phyloP scores from a whole-genome alignment of 2,113 vertebrate genomes.

The Antigone vipio region DNA sequence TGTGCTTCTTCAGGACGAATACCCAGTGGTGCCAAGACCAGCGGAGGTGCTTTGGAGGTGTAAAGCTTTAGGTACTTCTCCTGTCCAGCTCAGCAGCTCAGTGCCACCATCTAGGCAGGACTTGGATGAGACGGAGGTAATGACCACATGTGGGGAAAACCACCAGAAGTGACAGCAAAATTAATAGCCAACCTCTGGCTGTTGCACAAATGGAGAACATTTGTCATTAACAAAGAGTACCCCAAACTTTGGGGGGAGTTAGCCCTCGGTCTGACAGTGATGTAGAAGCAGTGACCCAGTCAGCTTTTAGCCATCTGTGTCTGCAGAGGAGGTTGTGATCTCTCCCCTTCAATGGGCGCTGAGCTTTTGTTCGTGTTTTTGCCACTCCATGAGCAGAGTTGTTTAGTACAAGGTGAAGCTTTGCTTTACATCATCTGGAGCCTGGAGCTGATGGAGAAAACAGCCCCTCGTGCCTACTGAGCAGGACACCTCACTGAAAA shows the following conservation, averaged over 20 bases:
- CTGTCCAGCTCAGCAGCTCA: neutral
- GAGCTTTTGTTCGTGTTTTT: neutral
- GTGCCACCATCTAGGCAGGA: neutral
- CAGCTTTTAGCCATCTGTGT: conserved; percentile 21
- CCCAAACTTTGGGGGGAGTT: conserved; percentile 20
- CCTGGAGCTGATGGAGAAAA: conserved; percentile 30
- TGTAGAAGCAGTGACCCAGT: neutral
- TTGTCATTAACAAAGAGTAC: neutral
- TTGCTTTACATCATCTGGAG: conserved; percentile 39
- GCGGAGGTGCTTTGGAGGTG: neutral
- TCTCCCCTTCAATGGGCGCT: neutral
- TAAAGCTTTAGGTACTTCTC: neutral
- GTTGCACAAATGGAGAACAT: neutral
- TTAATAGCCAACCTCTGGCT: conserved; percentile 22
- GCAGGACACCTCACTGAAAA: conserved; percentile 15
- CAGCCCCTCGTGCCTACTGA: neutral
- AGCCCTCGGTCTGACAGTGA: neutral
- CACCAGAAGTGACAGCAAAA: conserved; percentile 24
- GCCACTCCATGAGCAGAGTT: neutral
- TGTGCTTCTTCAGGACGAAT: neutral
- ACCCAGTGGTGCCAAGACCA: neutral
- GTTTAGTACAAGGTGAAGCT: neutral
- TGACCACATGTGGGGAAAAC: neutral
- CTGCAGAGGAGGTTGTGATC: neutral
- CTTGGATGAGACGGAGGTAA: neutral